Conservation (phyloP, 2,888 invertebrate genomes). For the Caenorhabditis auriculariae region DNA sequence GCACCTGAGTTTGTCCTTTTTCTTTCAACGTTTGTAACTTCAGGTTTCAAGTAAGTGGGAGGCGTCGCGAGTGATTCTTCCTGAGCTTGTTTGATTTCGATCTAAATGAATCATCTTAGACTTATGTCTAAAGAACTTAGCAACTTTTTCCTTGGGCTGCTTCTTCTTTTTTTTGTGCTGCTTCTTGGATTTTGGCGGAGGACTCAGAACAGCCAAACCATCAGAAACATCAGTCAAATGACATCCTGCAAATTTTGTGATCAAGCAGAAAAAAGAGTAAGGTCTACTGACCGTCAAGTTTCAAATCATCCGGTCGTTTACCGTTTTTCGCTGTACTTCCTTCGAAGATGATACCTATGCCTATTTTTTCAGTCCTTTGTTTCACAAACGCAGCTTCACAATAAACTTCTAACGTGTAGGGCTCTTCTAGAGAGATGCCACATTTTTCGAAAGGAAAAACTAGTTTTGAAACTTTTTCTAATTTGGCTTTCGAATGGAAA, state of each 20-base stretch:
- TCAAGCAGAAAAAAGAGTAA: background rate
- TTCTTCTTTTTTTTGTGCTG: slow-evolving; percentile 38
- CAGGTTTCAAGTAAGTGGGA: slow-evolving; percentile 12
- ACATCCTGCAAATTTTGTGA: slow-evolving; percentile 10
- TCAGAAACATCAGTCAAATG: slow-evolving; percentile 22
- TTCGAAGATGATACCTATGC: slow-evolving; percentile 44
- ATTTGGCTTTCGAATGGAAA: no score
- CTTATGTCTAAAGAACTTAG: slow-evolving; percentile 9
- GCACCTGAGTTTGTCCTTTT: slow-evolving; percentile 25
- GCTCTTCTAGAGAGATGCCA: slow-evolving; percentile 8
- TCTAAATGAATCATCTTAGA: slow-evolving; percentile 1
- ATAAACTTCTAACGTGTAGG: slow-evolving; percentile 19
- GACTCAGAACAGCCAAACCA: slow-evolving; percentile 20
- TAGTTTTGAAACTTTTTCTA: no score
- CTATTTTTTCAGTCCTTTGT: slow-evolving; percentile 38
- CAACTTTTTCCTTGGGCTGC: slow-evolving; percentile 15
- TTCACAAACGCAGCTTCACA: slow-evolving; percentile 29
- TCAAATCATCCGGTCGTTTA: slow-evolving; percentile 11
- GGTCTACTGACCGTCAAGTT: background rate
- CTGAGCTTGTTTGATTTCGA: slow-evolving; percentile 19
- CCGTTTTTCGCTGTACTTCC: slow-evolving; percentile 3
- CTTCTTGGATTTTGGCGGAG: slow-evolving; percentile 24
- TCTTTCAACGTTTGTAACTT: slow-evolving; percentile 20
- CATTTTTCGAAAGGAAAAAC: slow-evolving; percentile 4
- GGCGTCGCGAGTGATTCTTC: slow-evolving; percentile 21